Evolutionary conservation across 2,797 vertebrate species (phyloP).

Genomic region (Varecia variegata): DNA sequence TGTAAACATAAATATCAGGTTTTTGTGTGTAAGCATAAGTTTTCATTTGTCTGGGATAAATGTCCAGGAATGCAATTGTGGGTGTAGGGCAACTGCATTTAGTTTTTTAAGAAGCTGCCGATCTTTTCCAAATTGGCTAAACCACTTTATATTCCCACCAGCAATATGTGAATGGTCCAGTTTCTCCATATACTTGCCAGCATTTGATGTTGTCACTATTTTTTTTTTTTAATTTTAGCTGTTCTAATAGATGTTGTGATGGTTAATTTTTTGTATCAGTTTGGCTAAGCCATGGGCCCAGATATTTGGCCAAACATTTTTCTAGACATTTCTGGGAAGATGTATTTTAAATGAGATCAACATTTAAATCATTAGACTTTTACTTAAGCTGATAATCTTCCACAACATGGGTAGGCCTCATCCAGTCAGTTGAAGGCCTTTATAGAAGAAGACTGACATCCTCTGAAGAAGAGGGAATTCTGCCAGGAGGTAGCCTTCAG

Average conservation of each 20-base stretch:
- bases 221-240: background rate
- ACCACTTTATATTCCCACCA: no score
- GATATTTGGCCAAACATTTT: background rate
- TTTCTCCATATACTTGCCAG: no score
- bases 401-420: background rate
- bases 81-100: no score
- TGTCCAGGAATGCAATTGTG: no score
- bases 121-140: no score
- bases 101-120: no score
- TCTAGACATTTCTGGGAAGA: background rate
- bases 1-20: background rate
- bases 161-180: no score
- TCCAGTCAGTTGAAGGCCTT: background rate
- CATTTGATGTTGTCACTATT: background rate
- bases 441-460: background rate
- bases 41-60: constrained; percentile 2
- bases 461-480: background rate
- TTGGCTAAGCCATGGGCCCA: background rate
- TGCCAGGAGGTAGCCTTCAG: background rate
- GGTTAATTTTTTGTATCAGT: background rate
- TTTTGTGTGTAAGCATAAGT: background rate
- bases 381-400: background rate
- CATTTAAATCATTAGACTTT: background rate
- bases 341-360: constrained; percentile 2
- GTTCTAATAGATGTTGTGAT: background rate